Evolutionary conservation across 35 echinoderm and acorn worm genomes (phyloP).

Genomic region (Stichopus chloronotus): DNA sequence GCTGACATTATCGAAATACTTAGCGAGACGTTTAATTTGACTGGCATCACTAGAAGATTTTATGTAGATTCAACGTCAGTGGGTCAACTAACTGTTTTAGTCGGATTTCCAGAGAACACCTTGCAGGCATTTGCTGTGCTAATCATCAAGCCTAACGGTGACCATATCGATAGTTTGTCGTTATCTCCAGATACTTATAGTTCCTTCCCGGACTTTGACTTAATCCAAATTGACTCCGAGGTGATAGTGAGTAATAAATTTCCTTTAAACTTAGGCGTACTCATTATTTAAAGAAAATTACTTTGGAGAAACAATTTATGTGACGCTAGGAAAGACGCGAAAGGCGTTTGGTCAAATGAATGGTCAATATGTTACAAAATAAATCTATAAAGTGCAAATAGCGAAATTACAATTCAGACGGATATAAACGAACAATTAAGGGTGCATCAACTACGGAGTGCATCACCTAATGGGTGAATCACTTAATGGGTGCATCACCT

Average conservation of each 20-base stretch:
- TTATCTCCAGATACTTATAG: background rate
- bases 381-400: too few relatives aligned
- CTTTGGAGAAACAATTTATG: too few relatives aligned
- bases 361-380: too few relatives aligned
- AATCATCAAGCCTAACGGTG: slow-evolving; percentile 29
- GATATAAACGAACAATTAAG: too few relatives aligned
- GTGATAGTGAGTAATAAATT: background rate
- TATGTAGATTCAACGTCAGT: background rate
- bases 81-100: background rate
- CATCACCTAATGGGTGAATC: too few relatives aligned
- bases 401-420: too few relatives aligned
- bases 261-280: too few relatives aligned
- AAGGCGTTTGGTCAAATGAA: too few relatives aligned
- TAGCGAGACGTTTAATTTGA: slow-evolving; percentile 22
- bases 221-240: slow-evolving; percentile 17
- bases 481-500: too few relatives aligned
- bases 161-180: background rate
- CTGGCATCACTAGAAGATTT: background rate
- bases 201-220: background rate
- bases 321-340: too few relatives aligned
- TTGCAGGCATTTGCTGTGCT: background rate
- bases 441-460: too few relatives aligned
- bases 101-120: background rate
- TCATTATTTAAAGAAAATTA: too few relatives aligned
- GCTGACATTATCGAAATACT: background rate